Conservation (phyloP, 2,797 vertebrate species). For the Scomberomorus guttatus region DNA sequence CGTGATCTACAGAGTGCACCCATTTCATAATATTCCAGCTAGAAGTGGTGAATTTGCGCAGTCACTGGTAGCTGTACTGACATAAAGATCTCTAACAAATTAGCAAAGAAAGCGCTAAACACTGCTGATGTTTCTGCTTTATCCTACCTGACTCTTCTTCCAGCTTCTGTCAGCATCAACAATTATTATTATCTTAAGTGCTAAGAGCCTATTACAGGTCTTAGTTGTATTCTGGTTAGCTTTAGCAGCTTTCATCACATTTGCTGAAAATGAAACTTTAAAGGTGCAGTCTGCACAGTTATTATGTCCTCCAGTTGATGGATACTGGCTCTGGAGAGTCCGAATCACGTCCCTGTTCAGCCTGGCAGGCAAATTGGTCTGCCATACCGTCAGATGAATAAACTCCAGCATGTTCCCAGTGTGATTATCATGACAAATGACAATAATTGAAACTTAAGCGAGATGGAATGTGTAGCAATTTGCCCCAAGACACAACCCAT, state of each 20-base stretch:
- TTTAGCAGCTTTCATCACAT: constrained; percentile 42
- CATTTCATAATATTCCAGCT: neutral
- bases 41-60: neutral
- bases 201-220: constrained; percentile 21
- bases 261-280: constrained; percentile 10
- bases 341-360: neutral
- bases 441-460: constrained; percentile 61
- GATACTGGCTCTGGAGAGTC: constrained; percentile 34
- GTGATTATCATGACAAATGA: constrained; percentile 63
- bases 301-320: constrained; percentile 44
- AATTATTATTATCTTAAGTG: constrained; percentile 30
- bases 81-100: neutral
- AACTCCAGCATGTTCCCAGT: constrained; percentile 46
- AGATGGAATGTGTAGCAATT: constrained; percentile 52
- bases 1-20: neutral
- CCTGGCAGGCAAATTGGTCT: constrained; percentile 7
- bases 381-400: constrained; percentile 33
- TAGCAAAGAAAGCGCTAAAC: constrained; percentile 22
- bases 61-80: neutral
- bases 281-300: constrained; percentile 39
- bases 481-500: constrained; percentile 56
- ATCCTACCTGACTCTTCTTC: constrained; percentile 18
- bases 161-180: constrained; percentile 4
- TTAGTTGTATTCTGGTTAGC: constrained; percentile 51
- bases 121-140: neutral